A percentile compares a stretch with the other conserved stretches of the same genome.
These are phyloP conservation scores for Lordiphosa fenestrarum DNA, from an alignment of 2,888 invertebrate species.

Conservation along the genomic window DNA sequence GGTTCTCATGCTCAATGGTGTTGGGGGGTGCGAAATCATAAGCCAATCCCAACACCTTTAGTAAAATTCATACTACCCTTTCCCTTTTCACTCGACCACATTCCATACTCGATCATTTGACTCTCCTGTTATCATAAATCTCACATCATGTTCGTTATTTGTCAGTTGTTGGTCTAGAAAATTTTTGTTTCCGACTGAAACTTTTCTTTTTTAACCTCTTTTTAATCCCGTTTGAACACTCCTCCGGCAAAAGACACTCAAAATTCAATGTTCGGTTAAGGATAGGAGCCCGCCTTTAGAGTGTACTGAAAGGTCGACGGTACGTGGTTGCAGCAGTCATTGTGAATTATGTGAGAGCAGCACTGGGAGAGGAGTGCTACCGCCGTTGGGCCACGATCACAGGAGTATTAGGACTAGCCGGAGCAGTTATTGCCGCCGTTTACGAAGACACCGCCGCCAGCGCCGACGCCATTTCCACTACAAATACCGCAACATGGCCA, in stretches of 20 bases:
- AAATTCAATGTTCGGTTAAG: conserved; percentile 66
- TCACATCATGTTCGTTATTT: conserved; percentile 27
- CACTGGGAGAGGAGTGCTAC: conserved; percentile 37
- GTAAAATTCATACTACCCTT: too few species aligned
- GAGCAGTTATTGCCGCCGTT: neutral
- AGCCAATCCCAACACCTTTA: too few species aligned
- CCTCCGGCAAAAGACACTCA: conserved; percentile 51
- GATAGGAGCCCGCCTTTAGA: conserved; percentile 18
- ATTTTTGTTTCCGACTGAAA: conserved; percentile 43
- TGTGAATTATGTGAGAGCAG: conserved; percentile 61
- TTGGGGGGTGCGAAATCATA: too few species aligned
- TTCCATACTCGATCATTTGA: too few species aligned
- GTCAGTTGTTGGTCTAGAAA: conserved; percentile 27
- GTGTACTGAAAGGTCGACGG: conserved; percentile 28
- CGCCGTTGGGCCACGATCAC: conserved; percentile 29
- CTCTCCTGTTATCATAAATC: neutral
- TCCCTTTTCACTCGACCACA: too few species aligned
- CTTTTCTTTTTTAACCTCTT: conserved; percentile 14
- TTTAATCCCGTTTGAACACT: conserved; percentile 39
- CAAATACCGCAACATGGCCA: conserved; percentile 57
- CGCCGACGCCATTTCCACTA: neutral
- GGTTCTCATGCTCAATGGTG: too few species aligned
- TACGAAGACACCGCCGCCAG: conserved; percentile 11
- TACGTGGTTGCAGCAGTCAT: conserved; percentile 1
- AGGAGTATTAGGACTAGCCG: conserved; percentile 2